These are phyloP conservation scores for Rhegmatorhina hoffmannsi DNA, from an alignment of 2,113 vertebrate species.

Conservation along the genomic window DNA sequence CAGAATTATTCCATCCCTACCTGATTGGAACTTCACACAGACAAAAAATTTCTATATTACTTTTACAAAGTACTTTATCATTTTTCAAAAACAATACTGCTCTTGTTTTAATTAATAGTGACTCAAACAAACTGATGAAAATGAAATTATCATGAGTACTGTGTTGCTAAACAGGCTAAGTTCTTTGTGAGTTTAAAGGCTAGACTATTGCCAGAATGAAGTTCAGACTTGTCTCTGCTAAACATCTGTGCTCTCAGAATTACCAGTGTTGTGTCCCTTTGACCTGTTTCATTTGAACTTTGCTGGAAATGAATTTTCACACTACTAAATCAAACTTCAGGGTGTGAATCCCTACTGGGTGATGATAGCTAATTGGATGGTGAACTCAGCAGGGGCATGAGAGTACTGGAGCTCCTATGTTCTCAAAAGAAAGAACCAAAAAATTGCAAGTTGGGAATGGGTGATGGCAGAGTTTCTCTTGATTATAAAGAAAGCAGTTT, in stretches of 20 bases:
- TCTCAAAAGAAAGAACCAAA: conserved; percentile 74
- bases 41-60: neutral
- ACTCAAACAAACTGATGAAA: neutral
- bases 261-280: conserved; percentile 64
- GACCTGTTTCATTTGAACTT: conserved; percentile 74
- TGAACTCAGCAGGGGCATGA: conserved; percentile 67
- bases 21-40: neutral
- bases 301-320: conserved; percentile 61
- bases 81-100: neutral
- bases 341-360: conserved; percentile 72
- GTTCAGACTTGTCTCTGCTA: conserved; percentile 61
- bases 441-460: neutral
- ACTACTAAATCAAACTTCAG: conserved; percentile 71
- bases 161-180: neutral
- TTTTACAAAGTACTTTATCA: neutral
- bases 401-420: conserved; percentile 49
- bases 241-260: conserved; percentile 74
- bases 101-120: neutral
- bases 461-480: neutral
- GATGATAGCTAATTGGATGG: conserved; percentile 75
- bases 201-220: conserved; percentile 30
- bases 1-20: neutral
- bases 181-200: neutral
- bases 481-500: conserved; percentile 1
- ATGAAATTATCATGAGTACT: neutral